These are phyloP conservation scores for Leucosticte australis DNA, from an alignment of 2,113 vertebrate species.

Conservation along the genomic window DNA sequence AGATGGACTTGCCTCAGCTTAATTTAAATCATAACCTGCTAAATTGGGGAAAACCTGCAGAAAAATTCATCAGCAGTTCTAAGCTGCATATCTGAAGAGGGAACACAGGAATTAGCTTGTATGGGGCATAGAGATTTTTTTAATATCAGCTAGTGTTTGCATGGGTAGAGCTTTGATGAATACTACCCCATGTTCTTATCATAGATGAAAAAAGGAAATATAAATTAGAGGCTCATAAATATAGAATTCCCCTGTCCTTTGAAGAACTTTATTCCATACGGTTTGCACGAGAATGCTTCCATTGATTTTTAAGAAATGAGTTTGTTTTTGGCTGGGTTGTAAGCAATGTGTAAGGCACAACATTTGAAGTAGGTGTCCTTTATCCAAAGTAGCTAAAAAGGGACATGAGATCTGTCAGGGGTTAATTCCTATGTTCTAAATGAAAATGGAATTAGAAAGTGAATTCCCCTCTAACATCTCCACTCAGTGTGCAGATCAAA, in stretches of 20 bases:
- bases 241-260: slow-evolving; percentile 18
- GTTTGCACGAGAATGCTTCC: slow-evolving; percentile 19
- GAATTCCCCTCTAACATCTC: slow-evolving; percentile 65
- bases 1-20: neutral
- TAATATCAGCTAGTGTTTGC: neutral
- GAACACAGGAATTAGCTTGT: neutral
- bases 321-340: neutral
- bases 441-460: slow-evolving; percentile 64
- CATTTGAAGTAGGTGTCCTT: neutral
- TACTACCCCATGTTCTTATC: neutral
- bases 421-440: slow-evolving; percentile 59
- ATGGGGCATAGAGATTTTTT: neutral
- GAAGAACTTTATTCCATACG: neutral
- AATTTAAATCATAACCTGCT: neutral
- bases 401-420: slow-evolving; percentile 28
- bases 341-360: neutral
- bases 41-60: neutral
- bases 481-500: slow-evolving; percentile 75
- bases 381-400: slow-evolving; percentile 8
- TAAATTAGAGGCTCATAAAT: slow-evolving; percentile 57
- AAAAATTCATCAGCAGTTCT: neutral
- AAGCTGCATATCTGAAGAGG: neutral
- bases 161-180: slow-evolving; percentile 23
- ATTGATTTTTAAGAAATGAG: neutral
- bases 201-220: slow-evolving; percentile 36